Evolutionary conservation across 2,888 invertebrate genomes (phyloP).

Genomic region (Ecdyonurus torrentis): DNA sequence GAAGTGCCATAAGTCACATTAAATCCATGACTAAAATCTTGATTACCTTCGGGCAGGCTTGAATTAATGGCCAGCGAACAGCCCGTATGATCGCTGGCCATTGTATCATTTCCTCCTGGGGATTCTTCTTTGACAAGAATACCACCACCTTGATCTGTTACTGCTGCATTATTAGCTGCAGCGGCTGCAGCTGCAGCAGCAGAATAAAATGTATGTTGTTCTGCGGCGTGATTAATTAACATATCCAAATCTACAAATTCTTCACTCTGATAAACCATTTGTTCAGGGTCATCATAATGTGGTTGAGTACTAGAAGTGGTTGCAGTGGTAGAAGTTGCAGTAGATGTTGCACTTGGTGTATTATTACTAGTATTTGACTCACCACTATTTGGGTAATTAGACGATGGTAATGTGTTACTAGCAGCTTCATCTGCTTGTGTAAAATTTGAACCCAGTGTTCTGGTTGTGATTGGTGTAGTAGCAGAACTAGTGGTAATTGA

Average conservation of each 20-base stretch:
- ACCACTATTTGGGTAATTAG: conserved; percentile 1
- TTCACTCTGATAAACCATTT: conserved; percentile 17
- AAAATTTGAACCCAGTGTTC: background rate
- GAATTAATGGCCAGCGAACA: background rate
- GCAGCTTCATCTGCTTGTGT: background rate
- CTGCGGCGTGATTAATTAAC: conserved; percentile 24
- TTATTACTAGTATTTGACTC: conserved; percentile 2
- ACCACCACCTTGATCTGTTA: background rate
- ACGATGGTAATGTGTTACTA: background rate
- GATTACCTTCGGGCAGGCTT: background rate
- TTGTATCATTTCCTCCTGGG: conserved; percentile 4
- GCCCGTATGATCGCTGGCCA: background rate
- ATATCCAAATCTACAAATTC: conserved; percentile 26
- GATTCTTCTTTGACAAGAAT: conserved; percentile 1
- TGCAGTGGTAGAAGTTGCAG: conserved; percentile 3
- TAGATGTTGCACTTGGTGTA: conserved; percentile 2
- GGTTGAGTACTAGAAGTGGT: background rate
- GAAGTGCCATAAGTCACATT: background rate
- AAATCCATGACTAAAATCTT: background rate
- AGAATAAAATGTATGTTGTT: conserved; percentile 21
- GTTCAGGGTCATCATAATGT: conserved; percentile 1
- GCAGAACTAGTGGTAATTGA: background rate
- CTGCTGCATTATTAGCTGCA: background rate
- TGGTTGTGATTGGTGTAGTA: conserved; percentile 1
- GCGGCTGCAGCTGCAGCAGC: background rate